Evolutionary conservation across 2,113 vertebrate genomes (phyloP).

Genomic region (Spermophilus dauricus): DNA sequence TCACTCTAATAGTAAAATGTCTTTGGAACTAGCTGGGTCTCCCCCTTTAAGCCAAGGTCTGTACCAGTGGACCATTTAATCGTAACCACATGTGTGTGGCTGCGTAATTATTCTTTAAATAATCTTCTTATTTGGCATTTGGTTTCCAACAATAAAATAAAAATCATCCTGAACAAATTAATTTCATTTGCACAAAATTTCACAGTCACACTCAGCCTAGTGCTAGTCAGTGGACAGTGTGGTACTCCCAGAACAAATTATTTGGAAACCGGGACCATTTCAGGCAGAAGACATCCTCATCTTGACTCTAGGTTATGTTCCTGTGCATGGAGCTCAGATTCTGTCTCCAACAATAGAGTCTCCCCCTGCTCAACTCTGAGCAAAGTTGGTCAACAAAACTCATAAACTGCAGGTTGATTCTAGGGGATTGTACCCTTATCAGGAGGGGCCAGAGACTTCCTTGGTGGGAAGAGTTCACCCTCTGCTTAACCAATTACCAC

Average conservation of each 20-base stretch:
- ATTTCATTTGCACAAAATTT: background rate
- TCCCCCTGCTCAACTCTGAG: background rate
- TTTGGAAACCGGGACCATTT: background rate
- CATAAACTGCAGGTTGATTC: background rate
- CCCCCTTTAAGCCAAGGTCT: background rate
- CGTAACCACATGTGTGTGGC: background rate
- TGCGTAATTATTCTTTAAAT: background rate
- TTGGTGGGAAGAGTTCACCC: background rate
- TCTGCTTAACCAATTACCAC: background rate
- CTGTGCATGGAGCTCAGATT: background rate
- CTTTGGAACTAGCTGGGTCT: background rate
- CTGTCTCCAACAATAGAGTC: background rate
- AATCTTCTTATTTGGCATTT: conserved; percentile 9
- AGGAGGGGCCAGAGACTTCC: background rate
- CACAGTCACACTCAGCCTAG: background rate
- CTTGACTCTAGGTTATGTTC: background rate
- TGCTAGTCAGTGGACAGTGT: rapidly evolving
- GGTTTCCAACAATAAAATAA: conserved; percentile 44
- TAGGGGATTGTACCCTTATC: background rate
- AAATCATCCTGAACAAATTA: background rate
- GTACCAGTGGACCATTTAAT: background rate
- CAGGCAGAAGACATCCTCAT: background rate
- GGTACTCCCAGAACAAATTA: background rate
- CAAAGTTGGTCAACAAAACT: background rate
- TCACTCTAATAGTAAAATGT: background rate